Base-by-base conservation (phyloP, 2,797 vertebrate genomes). In the Protonibea diacanthus region DNA sequence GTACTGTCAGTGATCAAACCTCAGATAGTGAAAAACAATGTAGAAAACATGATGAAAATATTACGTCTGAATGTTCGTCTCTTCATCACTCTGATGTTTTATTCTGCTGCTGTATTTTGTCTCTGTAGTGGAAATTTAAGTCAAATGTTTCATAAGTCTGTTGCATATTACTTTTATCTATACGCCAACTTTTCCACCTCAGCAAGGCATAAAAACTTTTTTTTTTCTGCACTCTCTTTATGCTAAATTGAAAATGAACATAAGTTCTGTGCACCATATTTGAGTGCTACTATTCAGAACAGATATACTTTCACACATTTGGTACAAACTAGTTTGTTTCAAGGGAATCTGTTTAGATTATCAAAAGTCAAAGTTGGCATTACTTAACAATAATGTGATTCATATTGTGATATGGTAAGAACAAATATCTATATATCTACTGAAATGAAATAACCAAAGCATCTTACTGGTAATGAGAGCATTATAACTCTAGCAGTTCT, bases 361-460 rank as follows among this genome's bases (percentile, higher is more conserved):
- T 65, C 2, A 56, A 45, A 17, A 68, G 2, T 55, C 52, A 60
- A 82, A 14, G 15, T 21, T 56, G 18, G 6, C 38, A 23, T 65
- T 17, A 47, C 3, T 18, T 56, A 23, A 42, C 33, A 59, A 29
- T 27, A 2, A 51, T 47, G 17, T 42, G n/a, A 67, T 57, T 47
- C 25, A 52, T 62, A 23, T 27, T 57, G 27, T 42, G 45, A 33
- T 18, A 67, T 40, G 12, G 14, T 45, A 23, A 29, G 14, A 53
- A 33, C 1, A 14, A 57, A 45, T 25, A 59, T 56, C 20, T 58
- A 0, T 15, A 29, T 53, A 53, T 72, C 62, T 66, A 53, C 25
- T 52, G 52, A 15, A 18, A 27, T 33, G 44, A 71, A 74, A 44
- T 33, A 66, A 60, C n/a, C 20, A 70, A 51, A 73, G 20, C 33